Evolutionary conservation across 92 coral and sea anemone genomes (phyloP), one percentile per base, ranked within the genome.

Genomic region (Siderastrea siderea): DNA sequence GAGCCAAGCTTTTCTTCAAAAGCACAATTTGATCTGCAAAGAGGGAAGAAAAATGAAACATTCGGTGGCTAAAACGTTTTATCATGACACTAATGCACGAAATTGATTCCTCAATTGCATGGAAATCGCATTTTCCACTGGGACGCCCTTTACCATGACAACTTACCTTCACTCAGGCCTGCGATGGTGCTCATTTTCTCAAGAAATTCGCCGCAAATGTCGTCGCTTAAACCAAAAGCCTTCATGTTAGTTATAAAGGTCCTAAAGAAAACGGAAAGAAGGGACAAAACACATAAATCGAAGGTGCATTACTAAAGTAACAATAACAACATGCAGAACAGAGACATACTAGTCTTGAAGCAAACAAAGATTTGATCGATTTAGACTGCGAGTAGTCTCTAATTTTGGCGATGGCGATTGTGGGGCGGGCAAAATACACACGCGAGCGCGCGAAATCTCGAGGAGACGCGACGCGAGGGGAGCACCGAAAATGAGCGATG

Each of bases 151-250:
- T 26, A 46, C 67, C n/a, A 43, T 26, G 57, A 3, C 69, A 57
- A 26, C 93, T 38, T 75, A 98, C 99, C 98, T 91, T 89, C 77
- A 47, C 82, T 89, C 1, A 98, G 86, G 12, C 93, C 97, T 26
- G 98, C 98, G 58, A 98, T 98, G 49, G 95, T 95, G 71, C 99
- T 94, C 98, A 98, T 98, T 84, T 98, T 98, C 77, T 94, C 93
- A n/a, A 98, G 94, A 57, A 98, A 98, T 58, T 98, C 98, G 48
- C 71, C 47, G 75, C 99, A 98, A 77, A 81, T 94, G 45, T 90
- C 92, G 71, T 81, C 93, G 74, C 89, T 83, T 53, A 98, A 86
- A 9, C 99, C 99, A 75, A 98, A 95, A 8, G 98, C 98, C 81
- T 93, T 94, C 99, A 98, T 98, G 74, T 98, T 98, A 84, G 90